Evolutionary conservation across 1,140 invertebrate genomes (phyloP).

Genomic region (Cherax destructor): DNA sequence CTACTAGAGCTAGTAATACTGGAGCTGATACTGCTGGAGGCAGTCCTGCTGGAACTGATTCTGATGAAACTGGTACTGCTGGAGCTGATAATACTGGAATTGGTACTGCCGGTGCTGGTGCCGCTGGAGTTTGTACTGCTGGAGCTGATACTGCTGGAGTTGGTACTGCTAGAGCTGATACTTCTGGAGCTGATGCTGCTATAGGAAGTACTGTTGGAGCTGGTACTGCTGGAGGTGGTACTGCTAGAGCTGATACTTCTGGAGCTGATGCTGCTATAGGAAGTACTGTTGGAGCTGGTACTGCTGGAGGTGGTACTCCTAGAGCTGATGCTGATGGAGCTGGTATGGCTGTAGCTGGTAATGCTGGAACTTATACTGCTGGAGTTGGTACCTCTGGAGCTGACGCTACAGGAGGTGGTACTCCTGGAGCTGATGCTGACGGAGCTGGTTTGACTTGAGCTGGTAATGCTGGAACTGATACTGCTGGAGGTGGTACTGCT

Average conservation of each 20-base stretch:
- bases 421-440: neutral
- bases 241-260: neutral
- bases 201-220: neutral
- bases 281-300: neutral
- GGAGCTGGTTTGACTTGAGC: neutral
- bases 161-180: neutral
- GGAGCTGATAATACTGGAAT: neutral
- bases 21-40: neutral
- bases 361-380: neutral
- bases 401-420: neutral
- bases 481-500: neutral
- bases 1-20: neutral
- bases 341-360: neutral
- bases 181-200: neutral
- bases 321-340: neutral
- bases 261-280: neutral
- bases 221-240: constrained; percentile 8
- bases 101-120: constrained; percentile 13
- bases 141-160: neutral
- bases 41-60: neutral
- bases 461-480: neutral
- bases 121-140: neutral
- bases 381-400: neutral
- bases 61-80: constrained; percentile 2
- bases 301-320: neutral